Percentiles rank a stretch among this genome's conserved stretches.
These are phyloP conservation scores for Thalassaphorura encarpata DNA, from an alignment of 1,140 invertebrate genomes.

Conservation along the genomic window DNA sequence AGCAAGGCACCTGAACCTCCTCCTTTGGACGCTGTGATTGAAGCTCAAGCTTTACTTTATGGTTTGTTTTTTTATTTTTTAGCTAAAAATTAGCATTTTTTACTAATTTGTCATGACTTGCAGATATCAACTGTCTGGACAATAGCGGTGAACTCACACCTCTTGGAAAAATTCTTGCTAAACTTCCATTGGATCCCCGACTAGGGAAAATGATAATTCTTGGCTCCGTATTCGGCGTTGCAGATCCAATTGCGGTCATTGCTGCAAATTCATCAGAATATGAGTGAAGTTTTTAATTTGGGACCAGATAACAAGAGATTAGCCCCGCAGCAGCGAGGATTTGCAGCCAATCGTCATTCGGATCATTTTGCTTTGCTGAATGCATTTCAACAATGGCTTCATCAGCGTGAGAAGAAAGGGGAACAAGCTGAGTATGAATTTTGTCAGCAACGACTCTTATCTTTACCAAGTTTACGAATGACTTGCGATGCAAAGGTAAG, in stretches of 20 bases:
- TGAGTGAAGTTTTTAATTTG: conserved; percentile 76
- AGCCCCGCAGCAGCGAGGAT: conserved; percentile 61
- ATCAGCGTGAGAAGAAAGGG: conserved; percentile 55
- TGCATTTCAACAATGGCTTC: conserved; percentile 81
- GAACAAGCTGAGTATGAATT: conserved; percentile 70
- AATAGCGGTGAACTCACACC: conserved; percentile 73
- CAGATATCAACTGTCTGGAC: conserved; percentile 82
- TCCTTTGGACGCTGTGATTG: conserved; percentile 84
- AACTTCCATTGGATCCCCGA: conserved; percentile 81
- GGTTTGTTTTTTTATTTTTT: conserved; percentile 35
- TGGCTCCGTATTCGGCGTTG: conserved; percentile 71
- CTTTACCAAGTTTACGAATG: conserved; percentile 74
- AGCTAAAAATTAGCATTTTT: conserved; percentile 1
- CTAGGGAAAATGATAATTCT: conserved; percentile 92
- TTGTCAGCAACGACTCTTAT: conserved; percentile 83
- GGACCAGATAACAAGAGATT: conserved; percentile 48
- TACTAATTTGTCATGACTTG: conserved; percentile 1
- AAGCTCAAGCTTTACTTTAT: conserved; percentile 62
- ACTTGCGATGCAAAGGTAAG: conserved; percentile 78
- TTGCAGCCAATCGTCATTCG: conserved; percentile 75
- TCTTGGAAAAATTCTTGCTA: conserved; percentile 80
- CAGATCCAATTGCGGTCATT: conserved; percentile 82
- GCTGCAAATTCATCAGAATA: conserved; percentile 86
- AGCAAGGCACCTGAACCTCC: conserved; percentile 89
- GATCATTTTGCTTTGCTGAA: conserved; percentile 93